Percentiles rank a stretch among this genome's conserved stretches.
phyloP scores from a whole-genome alignment of 2,888 invertebrate genomes.

The Myopa tessellatipennis region DNA sequence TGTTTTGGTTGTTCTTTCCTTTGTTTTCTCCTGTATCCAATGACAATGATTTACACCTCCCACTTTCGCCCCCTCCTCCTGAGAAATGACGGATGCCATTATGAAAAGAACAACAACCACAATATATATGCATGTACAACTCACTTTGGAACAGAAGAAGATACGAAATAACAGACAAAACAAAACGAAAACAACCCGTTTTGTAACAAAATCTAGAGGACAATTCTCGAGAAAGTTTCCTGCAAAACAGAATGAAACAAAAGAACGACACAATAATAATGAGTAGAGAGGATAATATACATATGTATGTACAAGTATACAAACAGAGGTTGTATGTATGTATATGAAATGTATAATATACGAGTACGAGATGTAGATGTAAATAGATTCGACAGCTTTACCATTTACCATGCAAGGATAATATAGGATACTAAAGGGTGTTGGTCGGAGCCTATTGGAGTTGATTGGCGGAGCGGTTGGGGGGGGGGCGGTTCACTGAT shows the following conservation, averaged over 20 bases:
- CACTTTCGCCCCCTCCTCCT: not conserved
- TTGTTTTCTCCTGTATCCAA: slow-evolving; percentile 21
- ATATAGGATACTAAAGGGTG: too few species aligned
- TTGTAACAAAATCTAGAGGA: slow-evolving; percentile 23
- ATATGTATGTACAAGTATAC: not conserved
- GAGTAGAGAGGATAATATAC: not conserved
- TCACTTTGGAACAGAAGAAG: slow-evolving; percentile 13
- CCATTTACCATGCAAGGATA: too few species aligned
- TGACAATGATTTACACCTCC: slow-evolving; percentile 23
- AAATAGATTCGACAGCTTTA: not conserved
- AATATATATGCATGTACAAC: not conserved
- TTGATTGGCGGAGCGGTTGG: too few species aligned
- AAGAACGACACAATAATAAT: slow-evolving; percentile 29
- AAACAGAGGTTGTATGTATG: too few species aligned
- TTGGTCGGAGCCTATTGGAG: too few species aligned
- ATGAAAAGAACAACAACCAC: not conserved
- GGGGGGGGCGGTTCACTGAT: too few species aligned
- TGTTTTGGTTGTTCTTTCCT: not conserved
- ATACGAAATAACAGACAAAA: not conserved
- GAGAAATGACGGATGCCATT: slow-evolving; percentile 19
- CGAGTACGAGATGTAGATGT: not conserved
- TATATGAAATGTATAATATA: not conserved
- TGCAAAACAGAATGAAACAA: slow-evolving; percentile 32
- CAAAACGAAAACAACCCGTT: slow-evolving; percentile 27
- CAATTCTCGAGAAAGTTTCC: slow-evolving; percentile 15